Conservation (phyloP, 2,113 vertebrate genomes). For the Balaeniceps rex region DNA sequence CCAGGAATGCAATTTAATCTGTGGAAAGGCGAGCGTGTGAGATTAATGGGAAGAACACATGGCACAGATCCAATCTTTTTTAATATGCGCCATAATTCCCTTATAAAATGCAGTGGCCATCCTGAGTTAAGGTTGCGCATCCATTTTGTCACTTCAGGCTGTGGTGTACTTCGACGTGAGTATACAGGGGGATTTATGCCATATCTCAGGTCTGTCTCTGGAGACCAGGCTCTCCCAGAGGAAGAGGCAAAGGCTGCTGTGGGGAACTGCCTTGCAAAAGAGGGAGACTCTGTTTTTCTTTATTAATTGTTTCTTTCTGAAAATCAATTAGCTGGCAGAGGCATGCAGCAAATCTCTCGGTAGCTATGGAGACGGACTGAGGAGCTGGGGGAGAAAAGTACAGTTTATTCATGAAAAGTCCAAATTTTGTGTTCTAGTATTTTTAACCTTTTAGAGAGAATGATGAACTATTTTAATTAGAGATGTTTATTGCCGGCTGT, state of each 20-base stretch:
- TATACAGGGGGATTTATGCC: background rate
- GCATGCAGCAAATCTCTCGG: conserved; percentile 1
- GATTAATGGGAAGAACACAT: background rate
- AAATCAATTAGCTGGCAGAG: conserved; percentile 42
- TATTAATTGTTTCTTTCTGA: background rate
- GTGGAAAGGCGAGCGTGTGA: background rate
- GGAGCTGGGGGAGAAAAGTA: background rate
- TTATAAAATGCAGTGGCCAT: background rate
- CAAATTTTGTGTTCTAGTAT: conserved; percentile 18
- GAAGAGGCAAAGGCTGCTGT: background rate
- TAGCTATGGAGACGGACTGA: conserved; percentile 57
- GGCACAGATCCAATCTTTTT: background rate
- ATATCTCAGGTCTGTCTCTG: background rate
- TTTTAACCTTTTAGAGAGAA: conserved; percentile 15
- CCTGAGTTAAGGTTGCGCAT: background rate
- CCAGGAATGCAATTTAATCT: background rate
- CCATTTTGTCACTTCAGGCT: background rate
- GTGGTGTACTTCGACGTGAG: background rate
- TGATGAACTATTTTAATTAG: conserved; percentile 29
- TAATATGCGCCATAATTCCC: background rate
- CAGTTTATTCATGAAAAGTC: conserved; percentile 46
- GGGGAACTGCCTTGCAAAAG: background rate
- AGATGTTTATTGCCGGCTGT: background rate
- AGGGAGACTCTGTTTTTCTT: background rate
- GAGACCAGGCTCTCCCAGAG: background rate